phyloP scores from a whole-genome alignment of 2,888 invertebrate genomes.

The Rhagonycha fulva region DNA sequence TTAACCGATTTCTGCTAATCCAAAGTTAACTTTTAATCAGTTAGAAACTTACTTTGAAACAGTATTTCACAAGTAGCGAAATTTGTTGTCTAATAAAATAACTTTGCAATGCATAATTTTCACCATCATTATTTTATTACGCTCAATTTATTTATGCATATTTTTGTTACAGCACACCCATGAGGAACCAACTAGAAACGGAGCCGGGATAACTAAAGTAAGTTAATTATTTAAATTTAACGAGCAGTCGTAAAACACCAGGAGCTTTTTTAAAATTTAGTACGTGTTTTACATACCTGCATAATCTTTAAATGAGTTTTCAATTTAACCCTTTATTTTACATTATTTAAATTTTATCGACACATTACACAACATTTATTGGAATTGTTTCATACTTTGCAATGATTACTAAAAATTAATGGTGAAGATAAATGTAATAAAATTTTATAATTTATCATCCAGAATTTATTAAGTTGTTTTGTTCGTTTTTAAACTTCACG shows the following conservation, averaged over 20 bases:
- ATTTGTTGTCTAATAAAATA: not conserved
- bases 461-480: not conserved
- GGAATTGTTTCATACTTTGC: not conserved
- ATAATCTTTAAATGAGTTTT: not conserved
- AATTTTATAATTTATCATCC: not conserved
- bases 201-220: conserved; percentile 55
- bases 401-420: not conserved
- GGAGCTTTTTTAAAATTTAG: not conserved
- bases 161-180: conserved; percentile 58
- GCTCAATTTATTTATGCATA: conserved; percentile 3
- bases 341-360: not conserved
- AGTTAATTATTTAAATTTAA: conserved; percentile 18
- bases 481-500: not conserved
- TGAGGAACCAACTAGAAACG: conserved; percentile 54
- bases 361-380: not conserved
- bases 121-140: not conserved
- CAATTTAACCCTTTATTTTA: not conserved
- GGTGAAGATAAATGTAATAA: not conserved
- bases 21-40: not conserved
- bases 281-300: not conserved
- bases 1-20: not conserved
- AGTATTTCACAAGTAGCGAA: not conserved
- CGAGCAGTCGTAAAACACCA: not conserved
- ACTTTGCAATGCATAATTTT: not conserved
- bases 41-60: not conserved